Evolutionary conservation across 37 sponge, comb jelly and placozoan species (phyloP), one percentile per base, ranked within the genome.

Genomic region (Diacarnus erythraeanus): DNA sequence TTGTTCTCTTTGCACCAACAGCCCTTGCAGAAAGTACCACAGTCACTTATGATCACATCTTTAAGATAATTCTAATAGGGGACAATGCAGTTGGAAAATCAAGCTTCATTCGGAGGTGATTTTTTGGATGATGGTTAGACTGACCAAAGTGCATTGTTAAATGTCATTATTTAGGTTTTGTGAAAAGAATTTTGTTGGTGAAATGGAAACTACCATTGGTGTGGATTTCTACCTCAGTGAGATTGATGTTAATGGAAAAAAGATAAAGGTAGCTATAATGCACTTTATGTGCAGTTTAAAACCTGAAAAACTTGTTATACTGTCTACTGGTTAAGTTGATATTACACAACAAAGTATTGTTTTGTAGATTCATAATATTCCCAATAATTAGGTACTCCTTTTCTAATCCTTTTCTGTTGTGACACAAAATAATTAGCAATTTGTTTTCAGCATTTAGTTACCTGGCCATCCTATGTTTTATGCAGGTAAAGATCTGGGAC

Each of bases 401-500:
- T n/a, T n/a, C n/a, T n/a, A n/a, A n/a, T n/a, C n/a, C n/a, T n/a
- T n/a, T n/a, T n/a, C n/a, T n/a, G n/a, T n/a, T n/a, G n/a, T n/a
- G n/a, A n/a, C n/a, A n/a, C n/a, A n/a, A n/a, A n/a, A n/a, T n/a
- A n/a, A n/a, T n/a, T n/a, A n/a, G n/a, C n/a, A n/a, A n/a, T n/a
- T n/a, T n/a, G n/a, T n/a, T n/a, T n/a, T n/a, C n/a, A n/a, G n/a
- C n/a, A n/a, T n/a, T n/a, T n/a, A n/a, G n/a, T n/a, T n/a, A n/a
- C n/a, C n/a, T n/a, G n/a, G n/a, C n/a, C n/a, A n/a, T n/a, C n/a
- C n/a, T n/a, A n/a, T n/a, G n/a, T n/a, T 59, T 65, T 30, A 31
- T 74, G 17, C 69, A 92, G 92, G 84, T 92, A 26, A 92, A 92
- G 75, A 92, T 92, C 34, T 92, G 92, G 92, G 92, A 92, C 79